Base-by-base conservation (phyloP, 2,797 vertebrate species). In the Synaphobranchus kaupii region DNA sequence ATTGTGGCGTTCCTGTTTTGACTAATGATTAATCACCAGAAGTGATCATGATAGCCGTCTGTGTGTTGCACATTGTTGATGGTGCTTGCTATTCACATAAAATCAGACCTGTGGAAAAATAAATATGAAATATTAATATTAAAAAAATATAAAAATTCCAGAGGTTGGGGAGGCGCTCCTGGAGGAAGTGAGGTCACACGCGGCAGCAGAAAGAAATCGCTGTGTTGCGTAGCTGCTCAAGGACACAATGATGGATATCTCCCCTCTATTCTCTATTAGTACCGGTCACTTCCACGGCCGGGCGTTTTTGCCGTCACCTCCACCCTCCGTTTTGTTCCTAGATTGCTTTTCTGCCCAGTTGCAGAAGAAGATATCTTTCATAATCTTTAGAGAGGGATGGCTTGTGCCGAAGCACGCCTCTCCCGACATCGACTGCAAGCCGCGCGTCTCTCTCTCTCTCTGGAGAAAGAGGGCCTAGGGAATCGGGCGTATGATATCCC, bases 231-330 rank as follows among this genome's bases (percentile, higher is more conserved):
- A 71, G 86, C 60, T 54, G 28, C 28, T 25, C 80, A 54, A 58
- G 48, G 31, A 68, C 81, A 87, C 63, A 68, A 73, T 87, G 86
- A 87, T 87, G 52, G 50, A 87, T 87, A 66, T 56, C 25, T 9
- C 68, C 39, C 68, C 54, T 84, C 83, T 10, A 50, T 84, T 84
- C 83, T 84, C 82, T 76, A 71, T 84, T 84, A 54, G 28, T 71
- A 48, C 60, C 8, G 63, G 80, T 73, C 28, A 60, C 25, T 87
- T 68, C 66, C 39, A 50, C 44, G 2, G 52, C 20, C 17, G 10
- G 78, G 44, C 47, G 28, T 50, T 81, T 50, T n/a, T 12, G 2
- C 84, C 83, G 6, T 54, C 66, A 39, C 63, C 66, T 54, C 34
- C 54, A 73, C 25, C 50, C 66, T 44, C 81, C 66, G 66, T 28